phyloP scores from a whole-genome alignment of 2,888 invertebrate species.

The Conomelus anceps region DNA sequence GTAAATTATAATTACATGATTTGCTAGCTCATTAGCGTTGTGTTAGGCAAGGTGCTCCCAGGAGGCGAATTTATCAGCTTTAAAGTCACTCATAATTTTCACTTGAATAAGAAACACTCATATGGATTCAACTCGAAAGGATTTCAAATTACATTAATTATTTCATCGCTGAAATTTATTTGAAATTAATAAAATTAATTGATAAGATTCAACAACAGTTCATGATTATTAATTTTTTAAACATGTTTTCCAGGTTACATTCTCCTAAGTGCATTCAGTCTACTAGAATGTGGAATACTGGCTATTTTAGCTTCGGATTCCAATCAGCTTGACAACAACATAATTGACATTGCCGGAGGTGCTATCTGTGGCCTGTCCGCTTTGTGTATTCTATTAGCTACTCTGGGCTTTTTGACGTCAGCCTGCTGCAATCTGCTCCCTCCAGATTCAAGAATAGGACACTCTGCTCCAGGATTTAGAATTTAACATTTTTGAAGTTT shows the following conservation, averaged over 20 bases:
- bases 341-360: constrained; percentile 19
- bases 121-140: too few relatives aligned
- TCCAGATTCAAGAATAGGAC: constrained; percentile 21
- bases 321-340: constrained; percentile 13
- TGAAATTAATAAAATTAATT: too few relatives aligned
- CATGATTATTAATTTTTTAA: background rate
- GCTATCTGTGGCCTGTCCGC: constrained; percentile 20
- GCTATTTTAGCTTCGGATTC: constrained; percentile 19
- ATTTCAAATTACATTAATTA: too few relatives aligned
- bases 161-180: too few relatives aligned
- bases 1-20: too few relatives aligned
- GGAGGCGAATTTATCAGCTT: too few relatives aligned
- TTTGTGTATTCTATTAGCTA: constrained; percentile 15
- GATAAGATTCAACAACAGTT: too few relatives aligned
- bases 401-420: constrained; percentile 11
- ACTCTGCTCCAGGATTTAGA: constrained; percentile 21
- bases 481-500: background rate
- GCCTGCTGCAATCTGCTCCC: constrained; percentile 20
- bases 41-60: too few relatives aligned
- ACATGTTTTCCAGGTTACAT: constrained; percentile 19
- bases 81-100: too few relatives aligned
- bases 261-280: constrained; percentile 18
- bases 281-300: constrained; percentile 20
- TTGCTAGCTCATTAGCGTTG: too few relatives aligned
- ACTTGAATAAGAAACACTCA: too few relatives aligned